Evolutionary conservation across 2,888 invertebrate genomes (phyloP).

Genomic region (Priocnemis perturbator): DNA sequence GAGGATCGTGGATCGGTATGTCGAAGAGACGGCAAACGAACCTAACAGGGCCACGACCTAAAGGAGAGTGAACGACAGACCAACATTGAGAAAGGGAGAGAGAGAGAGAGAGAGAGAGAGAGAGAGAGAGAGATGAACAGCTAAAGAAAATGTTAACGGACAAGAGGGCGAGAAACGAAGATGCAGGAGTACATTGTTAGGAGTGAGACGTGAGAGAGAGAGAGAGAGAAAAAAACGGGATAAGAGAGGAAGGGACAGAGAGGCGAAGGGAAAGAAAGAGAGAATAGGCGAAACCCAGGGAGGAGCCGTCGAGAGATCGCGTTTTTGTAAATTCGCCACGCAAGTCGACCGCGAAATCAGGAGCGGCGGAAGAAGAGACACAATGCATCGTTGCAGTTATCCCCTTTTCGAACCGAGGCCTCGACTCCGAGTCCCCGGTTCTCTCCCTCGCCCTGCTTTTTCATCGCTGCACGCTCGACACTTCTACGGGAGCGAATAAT

Average conservation of each 20-base stretch:
- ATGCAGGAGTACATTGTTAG: background rate
- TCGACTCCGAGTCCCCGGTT: conserved; percentile 35
- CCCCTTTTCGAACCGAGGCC: conserved; percentile 25
- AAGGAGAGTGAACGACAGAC: background rate
- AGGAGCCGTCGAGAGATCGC: conserved; percentile 20
- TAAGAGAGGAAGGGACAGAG: conserved; percentile 13
- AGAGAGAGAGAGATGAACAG: background rate
- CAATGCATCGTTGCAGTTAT: conserved; percentile 62
- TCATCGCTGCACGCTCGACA: background rate
- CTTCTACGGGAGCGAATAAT: conserved; percentile 30
- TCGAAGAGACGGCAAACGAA: conserved; percentile 6
- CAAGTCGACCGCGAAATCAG: conserved; percentile 75
- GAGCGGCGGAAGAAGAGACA: conserved; percentile 74
- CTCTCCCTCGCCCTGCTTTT: conserved; percentile 15
- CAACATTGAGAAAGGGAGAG: background rate
- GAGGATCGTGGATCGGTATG: background rate
- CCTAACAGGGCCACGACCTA: too few species aligned
- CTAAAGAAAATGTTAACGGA: background rate
- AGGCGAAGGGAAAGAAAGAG: background rate
- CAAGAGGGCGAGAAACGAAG: background rate
- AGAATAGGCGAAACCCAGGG: conserved; percentile 3
- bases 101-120: background rate
- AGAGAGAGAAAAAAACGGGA: background rate
- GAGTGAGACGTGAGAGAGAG: background rate
- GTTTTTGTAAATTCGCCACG: conserved; percentile 69